phyloP scores from a whole-genome alignment of 2,888 invertebrate species.

The Aphidius colemani region DNA sequence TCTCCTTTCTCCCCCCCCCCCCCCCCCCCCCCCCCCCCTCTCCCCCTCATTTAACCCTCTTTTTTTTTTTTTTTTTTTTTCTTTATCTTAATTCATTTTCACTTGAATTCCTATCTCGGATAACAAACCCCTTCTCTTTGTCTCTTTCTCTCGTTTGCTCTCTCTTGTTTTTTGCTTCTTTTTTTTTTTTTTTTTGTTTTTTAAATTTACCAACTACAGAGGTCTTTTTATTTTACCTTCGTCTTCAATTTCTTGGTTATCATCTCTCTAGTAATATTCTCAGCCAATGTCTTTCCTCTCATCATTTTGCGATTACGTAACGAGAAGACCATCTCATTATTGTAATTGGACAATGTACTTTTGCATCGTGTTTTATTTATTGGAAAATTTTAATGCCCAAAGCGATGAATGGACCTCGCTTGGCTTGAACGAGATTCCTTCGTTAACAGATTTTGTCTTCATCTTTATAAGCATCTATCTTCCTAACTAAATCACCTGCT shows the following conservation, averaged over 20 bases:
- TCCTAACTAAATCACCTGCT: no score
- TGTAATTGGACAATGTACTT: constrained; percentile 49
- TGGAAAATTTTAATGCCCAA: constrained; percentile 13
- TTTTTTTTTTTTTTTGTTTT: no score
- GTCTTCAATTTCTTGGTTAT: not conserved
- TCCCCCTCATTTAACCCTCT: no score
- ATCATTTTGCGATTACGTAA: constrained; percentile 23
- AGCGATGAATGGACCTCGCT: no score
- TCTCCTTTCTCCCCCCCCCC: no score
- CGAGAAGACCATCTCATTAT: constrained; percentile 45
- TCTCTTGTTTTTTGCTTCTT: not conserved
- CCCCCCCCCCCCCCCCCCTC: no score
- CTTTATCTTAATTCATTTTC: not conserved
- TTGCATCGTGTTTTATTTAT: constrained; percentile 41
- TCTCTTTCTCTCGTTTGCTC: not conserved
- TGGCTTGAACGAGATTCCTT: constrained; percentile 11
- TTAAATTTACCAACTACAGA: not conserved
- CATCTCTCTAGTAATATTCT: constrained; percentile 8
- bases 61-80: no score
- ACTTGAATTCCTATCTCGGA: constrained; percentile 18
- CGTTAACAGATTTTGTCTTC: constrained; percentile 33
- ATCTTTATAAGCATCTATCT: constrained; percentile 33
- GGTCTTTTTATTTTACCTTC: constrained; percentile 34
- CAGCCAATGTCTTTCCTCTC: not conserved
- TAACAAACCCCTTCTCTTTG: not conserved